Base-by-base conservation (phyloP, 2,888 invertebrate genomes). In the Melanostoma mellinum region DNA sequence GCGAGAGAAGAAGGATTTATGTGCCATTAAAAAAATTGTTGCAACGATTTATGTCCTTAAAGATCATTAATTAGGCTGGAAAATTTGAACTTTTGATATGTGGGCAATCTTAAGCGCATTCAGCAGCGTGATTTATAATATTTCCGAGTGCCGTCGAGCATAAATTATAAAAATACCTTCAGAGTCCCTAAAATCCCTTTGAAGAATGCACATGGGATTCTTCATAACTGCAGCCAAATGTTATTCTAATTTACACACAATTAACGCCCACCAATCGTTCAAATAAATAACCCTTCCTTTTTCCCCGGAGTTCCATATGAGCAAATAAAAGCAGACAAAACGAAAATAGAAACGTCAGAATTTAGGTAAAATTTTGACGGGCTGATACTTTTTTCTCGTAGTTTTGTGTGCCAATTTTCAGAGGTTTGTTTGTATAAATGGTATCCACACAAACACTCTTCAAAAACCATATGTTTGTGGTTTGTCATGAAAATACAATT, bases 1-100 rank as follows among this genome's bases (percentile, higher is more conserved):
- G 48, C 10, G 60, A 20, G n/a, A 72, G 50, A 4, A 60, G 74
- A 71, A 79, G 67, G 84, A 84, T 84, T 84, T 84, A 84, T 78
- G 75, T 84, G 79, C 78, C 69, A 55, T 74, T 84, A 74, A 6
- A 56, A 40, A 46, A 77, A 74, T 44, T 73, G 63, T 74, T 79
- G 67, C 84, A 61, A 36, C 50, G 67, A 84, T 84, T 79, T 84
- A 79, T 84, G 61, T 50, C 68, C 74, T 67, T 32, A 36, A 36
- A 52, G 30, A 32, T 60, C 58, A 74, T 84, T 79, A 79, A 71
- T 84, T 79, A 79, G 36, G 33, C 42, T 68, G 56, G 38, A 35
- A 36, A 38, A 48, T 53, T 60, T 52, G 52, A 33, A 3, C 46
- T 44, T 77, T 63, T 55, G 42, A 52, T 32, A 36, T 32, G 50